Conservation (phyloP, 2,113 vertebrate genomes). For the Benitochromis conjunctus region DNA sequence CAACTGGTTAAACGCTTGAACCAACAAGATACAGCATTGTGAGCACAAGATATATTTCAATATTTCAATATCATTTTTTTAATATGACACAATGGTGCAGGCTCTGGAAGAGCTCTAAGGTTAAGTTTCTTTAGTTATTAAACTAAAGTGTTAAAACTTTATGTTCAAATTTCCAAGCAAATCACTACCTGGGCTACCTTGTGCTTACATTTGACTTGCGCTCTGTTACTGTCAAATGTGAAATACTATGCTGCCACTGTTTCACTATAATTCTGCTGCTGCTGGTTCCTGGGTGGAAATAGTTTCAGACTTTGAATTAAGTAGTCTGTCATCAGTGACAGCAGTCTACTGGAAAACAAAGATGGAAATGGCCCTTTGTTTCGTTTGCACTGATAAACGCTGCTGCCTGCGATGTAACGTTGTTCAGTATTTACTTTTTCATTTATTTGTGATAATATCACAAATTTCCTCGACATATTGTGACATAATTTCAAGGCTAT, state of each 20-base stretch:
- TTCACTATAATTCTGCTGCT: not conserved
- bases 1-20: not conserved
- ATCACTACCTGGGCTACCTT: not conserved
- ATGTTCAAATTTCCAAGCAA: not conserved
- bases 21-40: not conserved
- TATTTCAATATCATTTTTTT: no score
- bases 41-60: not conserved
- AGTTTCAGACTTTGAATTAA: not conserved
- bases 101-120: not conserved
- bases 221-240: not conserved
- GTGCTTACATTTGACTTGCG: not conserved
- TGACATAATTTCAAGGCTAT: not conserved
- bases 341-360: not conserved
- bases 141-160: no score
- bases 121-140: not conserved
- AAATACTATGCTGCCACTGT: not conserved
- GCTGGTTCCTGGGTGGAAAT: not conserved
- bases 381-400: not conserved
- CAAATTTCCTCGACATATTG: not conserved
- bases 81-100: not conserved
- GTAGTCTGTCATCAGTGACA: not conserved
- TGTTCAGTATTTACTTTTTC: not conserved
- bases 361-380: not conserved
- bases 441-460: not conserved
- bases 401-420: not conserved